Conservation (phyloP, 2,113 vertebrate genomes). For the Capricornis sumatraensis region DNA sequence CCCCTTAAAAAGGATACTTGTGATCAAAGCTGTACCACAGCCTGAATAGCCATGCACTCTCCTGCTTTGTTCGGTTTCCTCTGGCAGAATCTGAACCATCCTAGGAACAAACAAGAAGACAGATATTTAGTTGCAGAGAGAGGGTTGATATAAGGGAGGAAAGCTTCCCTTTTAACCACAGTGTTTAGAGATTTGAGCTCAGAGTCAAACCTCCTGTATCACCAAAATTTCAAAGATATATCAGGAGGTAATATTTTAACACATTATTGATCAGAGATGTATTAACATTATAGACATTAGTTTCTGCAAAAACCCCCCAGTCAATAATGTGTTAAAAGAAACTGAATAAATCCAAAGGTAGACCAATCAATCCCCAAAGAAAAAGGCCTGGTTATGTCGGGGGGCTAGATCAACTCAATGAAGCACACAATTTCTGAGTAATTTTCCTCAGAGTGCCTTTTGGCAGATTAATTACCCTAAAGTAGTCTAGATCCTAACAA, state of each 20-base stretch:
- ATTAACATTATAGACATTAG: neutral
- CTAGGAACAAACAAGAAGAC: slow-evolving; percentile 71
- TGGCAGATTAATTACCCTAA: neutral
- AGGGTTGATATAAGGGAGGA: neutral
- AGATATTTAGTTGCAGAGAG: slow-evolving; percentile 48
- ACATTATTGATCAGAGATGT: neutral
- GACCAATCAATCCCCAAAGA: neutral
- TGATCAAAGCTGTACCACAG: slow-evolving; percentile 99
- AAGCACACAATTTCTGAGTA: neutral
- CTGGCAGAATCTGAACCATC: slow-evolving; percentile 79
- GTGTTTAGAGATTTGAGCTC: slow-evolving; percentile 17
- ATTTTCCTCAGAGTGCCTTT: slow-evolving; percentile 28
- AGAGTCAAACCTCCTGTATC: neutral
- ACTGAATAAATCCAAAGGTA: slow-evolving; percentile 31
- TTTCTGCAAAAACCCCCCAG: neutral
- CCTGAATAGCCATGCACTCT: slow-evolving; percentile 98
- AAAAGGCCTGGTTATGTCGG: neutral
- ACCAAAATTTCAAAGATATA: slow-evolving; percentile 35
- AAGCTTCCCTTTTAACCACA: neutral
- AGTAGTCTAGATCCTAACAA: neutral
- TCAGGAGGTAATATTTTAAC: neutral
- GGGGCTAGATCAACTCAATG: neutral
- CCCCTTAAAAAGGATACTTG: slow-evolving; percentile 93
- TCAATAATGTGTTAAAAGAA: neutral
- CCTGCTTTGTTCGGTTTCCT: slow-evolving; percentile 94